Evolutionary conservation across 2,113 vertebrate species (phyloP), one percentile per base, ranked within the genome.

Genomic region (Oreochromis aureus): DNA sequence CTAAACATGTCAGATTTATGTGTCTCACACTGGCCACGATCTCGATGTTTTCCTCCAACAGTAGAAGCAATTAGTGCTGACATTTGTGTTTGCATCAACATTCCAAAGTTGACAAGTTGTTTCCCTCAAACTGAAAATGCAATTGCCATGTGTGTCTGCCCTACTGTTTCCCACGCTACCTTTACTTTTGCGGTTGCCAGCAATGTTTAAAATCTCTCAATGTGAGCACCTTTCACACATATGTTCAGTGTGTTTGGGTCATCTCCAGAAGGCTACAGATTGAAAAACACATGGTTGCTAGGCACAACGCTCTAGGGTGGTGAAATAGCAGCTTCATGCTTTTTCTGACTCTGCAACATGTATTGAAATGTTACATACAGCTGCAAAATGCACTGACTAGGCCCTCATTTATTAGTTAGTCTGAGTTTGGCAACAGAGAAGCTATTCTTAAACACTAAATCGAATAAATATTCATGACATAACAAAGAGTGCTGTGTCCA

Each of bases 61-160:
- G 87, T n/a, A 39, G 90, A 91, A 89, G 86, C 82, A 88, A 90
- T 93, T 90, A 90, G 54, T 56, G 78, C 51, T 71, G 53, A 92
- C 91, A 90, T 94, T 94, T 94, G 87, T 92, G 93, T 94, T 93
- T 90, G 86, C 89, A 71, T 91, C 85, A 84, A 80, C 92, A 90
- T 91, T 92, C 90, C 94, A 91, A 82, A 85, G 87, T 82, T 90
- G 91, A 91, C 86, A 79, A 89, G 90, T 83, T 81, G 78, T 84
- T 91, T 89, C 91, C 89, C 85, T 56, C 18, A 19, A 48, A 83
- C 90, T 44, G 55, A 80, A 91, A 90, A 93, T 90, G 92, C 73
- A 7, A 82, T 55, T 24, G 41, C 91, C 89, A 85, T 94, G 82
- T 93, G 93, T 92, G 71, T 86, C 56, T 80, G 89, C 24, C 22